phyloP scores from a whole-genome alignment of 2,888 invertebrate species.

The Caenorhabditis imperialis region DNA sequence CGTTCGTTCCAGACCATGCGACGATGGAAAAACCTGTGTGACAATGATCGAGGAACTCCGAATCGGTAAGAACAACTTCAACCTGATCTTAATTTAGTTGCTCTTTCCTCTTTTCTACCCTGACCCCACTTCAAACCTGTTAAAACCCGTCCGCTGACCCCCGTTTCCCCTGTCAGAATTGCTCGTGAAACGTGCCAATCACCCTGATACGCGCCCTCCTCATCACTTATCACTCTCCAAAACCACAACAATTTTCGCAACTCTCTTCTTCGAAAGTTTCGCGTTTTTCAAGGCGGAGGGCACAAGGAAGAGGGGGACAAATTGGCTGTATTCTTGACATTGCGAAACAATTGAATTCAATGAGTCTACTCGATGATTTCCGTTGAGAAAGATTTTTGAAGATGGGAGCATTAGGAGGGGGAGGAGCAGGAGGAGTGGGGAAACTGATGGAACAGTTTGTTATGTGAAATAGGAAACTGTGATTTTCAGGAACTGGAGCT shows the following conservation, averaged over 20 bases:
- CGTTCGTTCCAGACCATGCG: slow-evolving; percentile 67
- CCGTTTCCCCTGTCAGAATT: slow-evolving; percentile 34
- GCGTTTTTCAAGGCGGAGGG: neutral
- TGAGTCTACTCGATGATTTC: no score
- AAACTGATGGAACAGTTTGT: no score
- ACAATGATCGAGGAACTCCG: slow-evolving; percentile 73
- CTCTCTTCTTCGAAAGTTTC: slow-evolving; percentile 5
- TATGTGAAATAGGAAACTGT: slow-evolving; percentile 5
- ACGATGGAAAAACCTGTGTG: slow-evolving; percentile 68
- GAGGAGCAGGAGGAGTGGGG: no score
- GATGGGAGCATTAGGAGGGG: no score
- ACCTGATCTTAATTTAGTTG: no score
- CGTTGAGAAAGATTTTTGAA: no score
- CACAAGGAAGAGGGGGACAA: neutral
- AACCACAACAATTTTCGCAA: slow-evolving; percentile 1
- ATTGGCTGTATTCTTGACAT: slow-evolving; percentile 4
- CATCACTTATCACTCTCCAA: slow-evolving; percentile 38
- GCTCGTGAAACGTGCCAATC: slow-evolving; percentile 43
- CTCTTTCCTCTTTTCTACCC: slow-evolving; percentile 7
- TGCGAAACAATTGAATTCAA: neutral
- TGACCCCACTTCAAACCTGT: neutral
- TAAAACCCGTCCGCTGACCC: slow-evolving; percentile 1
- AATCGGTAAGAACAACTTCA: slow-evolving; percentile 72
- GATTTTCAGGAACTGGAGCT: slow-evolving; percentile 71
- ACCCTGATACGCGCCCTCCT: neutral